These are phyloP conservation scores for Bradysia coprophila DNA, from an alignment of 1,140 invertebrate species.

Conservation along the genomic window DNA sequence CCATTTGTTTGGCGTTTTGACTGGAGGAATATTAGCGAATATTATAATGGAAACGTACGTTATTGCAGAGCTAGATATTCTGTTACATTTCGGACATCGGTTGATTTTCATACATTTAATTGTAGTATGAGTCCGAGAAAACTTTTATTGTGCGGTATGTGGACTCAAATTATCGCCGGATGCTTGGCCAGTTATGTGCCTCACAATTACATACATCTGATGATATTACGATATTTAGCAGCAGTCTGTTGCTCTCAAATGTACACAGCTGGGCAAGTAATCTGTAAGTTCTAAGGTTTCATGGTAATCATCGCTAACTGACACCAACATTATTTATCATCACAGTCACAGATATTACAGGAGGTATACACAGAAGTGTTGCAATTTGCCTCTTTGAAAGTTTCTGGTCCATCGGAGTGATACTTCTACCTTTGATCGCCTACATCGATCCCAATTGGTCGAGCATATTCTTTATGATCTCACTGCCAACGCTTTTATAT, in stretches of 20 bases:
- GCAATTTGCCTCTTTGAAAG: constrained; percentile 25
- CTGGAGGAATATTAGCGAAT: constrained; percentile 23
- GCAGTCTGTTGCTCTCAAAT: constrained; percentile 25
- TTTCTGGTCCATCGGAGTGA: constrained; percentile 25
- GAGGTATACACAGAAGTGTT: constrained; percentile 19
- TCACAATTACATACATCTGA: constrained; percentile 23
- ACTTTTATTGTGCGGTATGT: constrained; percentile 25
- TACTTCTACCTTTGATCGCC: constrained; percentile 21
- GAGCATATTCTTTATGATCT: constrained; percentile 23
- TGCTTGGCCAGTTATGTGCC: constrained; percentile 21
- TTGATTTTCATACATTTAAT: no score
- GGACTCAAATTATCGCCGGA: constrained; percentile 23
- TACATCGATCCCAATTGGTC: constrained; percentile 17
- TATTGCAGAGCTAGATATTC: no score
- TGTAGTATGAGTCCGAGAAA: constrained; percentile 19
- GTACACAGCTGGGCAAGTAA: constrained; percentile 23
- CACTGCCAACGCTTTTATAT: constrained; percentile 21
- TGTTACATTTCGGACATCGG: no score
- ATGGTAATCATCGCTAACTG: no score
- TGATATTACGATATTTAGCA: constrained; percentile 22
- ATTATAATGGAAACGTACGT: constrained; percentile 24
- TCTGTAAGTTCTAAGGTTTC: no score
- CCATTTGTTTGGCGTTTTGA: constrained; percentile 25
- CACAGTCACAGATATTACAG: constrained; percentile 22
- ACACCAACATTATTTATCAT: not conserved